Percentiles rank a stretch among this genome's conserved stretches.
Conservation (phyloP, 2,113 vertebrate species). For the Xenopus borealis region DNA sequence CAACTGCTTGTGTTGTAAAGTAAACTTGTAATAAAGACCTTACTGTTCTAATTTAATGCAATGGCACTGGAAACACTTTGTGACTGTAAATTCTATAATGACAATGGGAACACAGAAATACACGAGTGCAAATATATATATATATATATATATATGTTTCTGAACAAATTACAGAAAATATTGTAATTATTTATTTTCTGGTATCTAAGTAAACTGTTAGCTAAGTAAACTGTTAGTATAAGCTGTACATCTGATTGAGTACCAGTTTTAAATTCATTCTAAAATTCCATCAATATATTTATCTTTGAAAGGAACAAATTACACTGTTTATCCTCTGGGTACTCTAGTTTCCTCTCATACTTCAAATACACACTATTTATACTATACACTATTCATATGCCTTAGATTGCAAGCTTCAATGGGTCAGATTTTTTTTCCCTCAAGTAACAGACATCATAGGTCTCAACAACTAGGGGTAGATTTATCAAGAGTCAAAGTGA, state of each 20-base stretch:
- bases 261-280: neutral
- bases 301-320: neutral
- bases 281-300: too few species aligned
- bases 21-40: constrained; percentile 42
- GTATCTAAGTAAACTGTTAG: too few species aligned
- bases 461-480: too few species aligned
- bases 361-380: too few species aligned
- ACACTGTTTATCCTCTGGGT: neutral
- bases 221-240: neutral
- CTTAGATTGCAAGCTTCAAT: too few species aligned
- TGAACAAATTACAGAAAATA: neutral
- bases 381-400: too few species aligned
- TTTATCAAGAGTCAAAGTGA: too few species aligned
- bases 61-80: constrained; percentile 37
- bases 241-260: neutral
- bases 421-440: too few species aligned
- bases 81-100: constrained; percentile 29
- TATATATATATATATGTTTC: neutral
- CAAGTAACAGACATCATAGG: too few species aligned
- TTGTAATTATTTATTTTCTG: neutral
- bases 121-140: neutral
- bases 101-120: constrained; percentile 27
- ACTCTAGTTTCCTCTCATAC: too few species aligned
- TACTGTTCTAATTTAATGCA: constrained; percentile 37
- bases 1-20: constrained; percentile 37